Base-by-base conservation (phyloP, 1,140 invertebrate genomes). In the Heterodera schachtii region DNA sequence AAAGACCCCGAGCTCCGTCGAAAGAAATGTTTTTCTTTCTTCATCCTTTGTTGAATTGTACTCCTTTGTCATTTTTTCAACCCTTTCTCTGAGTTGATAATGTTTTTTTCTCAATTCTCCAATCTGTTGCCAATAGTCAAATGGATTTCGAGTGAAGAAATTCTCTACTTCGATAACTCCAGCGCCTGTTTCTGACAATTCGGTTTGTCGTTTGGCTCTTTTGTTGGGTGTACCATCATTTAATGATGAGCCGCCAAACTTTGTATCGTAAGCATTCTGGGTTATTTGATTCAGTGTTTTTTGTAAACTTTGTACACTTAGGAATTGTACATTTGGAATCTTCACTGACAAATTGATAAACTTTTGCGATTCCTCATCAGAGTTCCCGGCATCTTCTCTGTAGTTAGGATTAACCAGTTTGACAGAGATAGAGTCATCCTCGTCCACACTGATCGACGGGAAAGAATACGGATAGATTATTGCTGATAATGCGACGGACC, bases 401-500 rank as follows among this genome's bases (percentile, higher is more conserved):
- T 16, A 60, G 16, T 60, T 71, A 9, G 69, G 31, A 31, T 71
- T 71, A 2, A 41, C 69, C 69, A 41, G 31, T 31, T 41, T 71
- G 7, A 43, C 13, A 31, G 31, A 16, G 19, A 71, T 71, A 71
- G 13, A 71, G 9, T 71, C 69, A 7, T 41, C 69, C 19, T 31
- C 19, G 19, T 71, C 69, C 0, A 31, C 19, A 7, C 60, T 31
- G 46, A 69, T 49, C n/a, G 69, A 41, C 4, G 76, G n/a, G 21
- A 81, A 81, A 0, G 79, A 81, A 21, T 43, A 77, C 4, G 79
- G 79, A 73, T 74, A 81, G 3, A 81, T 81, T 9, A 81, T 80
- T 5, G 64, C 44, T 31, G 79, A 80, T 2, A 81, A 9, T 19
- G 79, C 79, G 11, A 81, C 79, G n/a, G 79, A 64, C 79, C 79